phyloP scores from a whole-genome alignment of 2,113 vertebrate species.

The Terrapene triunguis region DNA sequence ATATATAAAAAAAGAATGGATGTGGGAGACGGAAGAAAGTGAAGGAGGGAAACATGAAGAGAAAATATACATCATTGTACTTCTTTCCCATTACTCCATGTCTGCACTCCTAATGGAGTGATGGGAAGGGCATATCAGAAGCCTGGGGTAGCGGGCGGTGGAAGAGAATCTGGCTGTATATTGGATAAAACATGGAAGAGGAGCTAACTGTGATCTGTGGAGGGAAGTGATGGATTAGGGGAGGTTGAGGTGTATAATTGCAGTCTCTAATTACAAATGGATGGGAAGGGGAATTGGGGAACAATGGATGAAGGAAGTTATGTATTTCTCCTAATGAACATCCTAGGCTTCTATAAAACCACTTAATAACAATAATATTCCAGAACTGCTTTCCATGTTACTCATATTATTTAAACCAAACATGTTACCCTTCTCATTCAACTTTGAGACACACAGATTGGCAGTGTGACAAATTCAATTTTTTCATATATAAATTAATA shows the following conservation, averaged over 20 bases:
- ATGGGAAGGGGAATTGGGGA: too few relatives aligned
- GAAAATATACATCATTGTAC: too few relatives aligned
- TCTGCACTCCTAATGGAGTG: not conserved
- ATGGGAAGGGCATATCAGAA: not conserved
- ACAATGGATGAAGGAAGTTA: not conserved
- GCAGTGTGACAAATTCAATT: not conserved
- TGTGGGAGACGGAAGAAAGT: not conserved
- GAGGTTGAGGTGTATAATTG: too few relatives aligned
- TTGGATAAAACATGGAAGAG: not conserved
- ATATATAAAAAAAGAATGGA: not conserved
- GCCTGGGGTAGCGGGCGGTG: not conserved
- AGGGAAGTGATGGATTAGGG: not conserved
- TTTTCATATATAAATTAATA: not conserved
- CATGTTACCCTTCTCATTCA: not conserved
- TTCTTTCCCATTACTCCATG: too few relatives aligned
- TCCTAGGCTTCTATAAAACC: not conserved
- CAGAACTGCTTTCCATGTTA: not conserved
- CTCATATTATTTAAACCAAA: not conserved
- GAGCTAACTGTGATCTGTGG: not conserved
- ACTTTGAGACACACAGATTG: not conserved
- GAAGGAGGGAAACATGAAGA: not conserved
- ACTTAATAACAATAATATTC: not conserved
- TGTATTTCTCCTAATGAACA: not conserved
- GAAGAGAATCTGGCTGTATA: not conserved
- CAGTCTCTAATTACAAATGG: too few relatives aligned